Evolutionary conservation across 1,140 invertebrate species (phyloP).

Genomic region (Aphidius gifuensis): DNA sequence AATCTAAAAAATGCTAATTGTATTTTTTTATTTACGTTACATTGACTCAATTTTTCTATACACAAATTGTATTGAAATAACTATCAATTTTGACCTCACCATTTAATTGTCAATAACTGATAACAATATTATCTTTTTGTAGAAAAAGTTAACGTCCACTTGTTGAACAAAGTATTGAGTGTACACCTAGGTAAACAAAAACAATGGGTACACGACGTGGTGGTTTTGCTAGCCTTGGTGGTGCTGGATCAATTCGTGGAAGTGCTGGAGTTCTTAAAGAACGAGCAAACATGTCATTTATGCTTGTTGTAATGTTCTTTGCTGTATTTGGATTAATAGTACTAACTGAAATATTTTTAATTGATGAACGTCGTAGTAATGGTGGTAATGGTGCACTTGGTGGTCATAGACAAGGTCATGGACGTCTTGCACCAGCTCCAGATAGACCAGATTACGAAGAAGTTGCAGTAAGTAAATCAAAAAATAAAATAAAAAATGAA

Average conservation of each 20-base stretch:
- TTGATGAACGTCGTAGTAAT: slow-evolving; percentile 61
- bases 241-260: slow-evolving; percentile 29
- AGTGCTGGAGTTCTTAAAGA: slow-evolving; percentile 62
- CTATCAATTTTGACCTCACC: neutral
- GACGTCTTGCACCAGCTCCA: slow-evolving; percentile 41
- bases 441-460: slow-evolving; percentile 56
- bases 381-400: slow-evolving; percentile 50
- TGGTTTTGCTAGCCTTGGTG: slow-evolving; percentile 6
- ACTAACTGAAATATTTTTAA: slow-evolving; percentile 76
- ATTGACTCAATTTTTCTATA: too few relatives aligned
- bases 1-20: too few relatives aligned
- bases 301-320: slow-evolving; percentile 86
- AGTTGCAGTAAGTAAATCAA: slow-evolving; percentile 43
- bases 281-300: slow-evolving; percentile 80
- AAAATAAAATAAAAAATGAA: neutral
- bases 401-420: slow-evolving; percentile 48
- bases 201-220: slow-evolving; percentile 15
- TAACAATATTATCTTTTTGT: neutral
- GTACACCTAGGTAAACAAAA: neutral
- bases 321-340: slow-evolving; percentile 83
- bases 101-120: neutral
- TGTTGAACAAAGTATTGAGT: neutral
- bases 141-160: slow-evolving; percentile 7
- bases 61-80: too few relatives aligned
- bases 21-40: too few relatives aligned